Evolutionary conservation across 2,113 vertebrate genomes (phyloP), one percentile per base, ranked within the genome.

Genomic region (Oxygymnocypris stewartii): DNA sequence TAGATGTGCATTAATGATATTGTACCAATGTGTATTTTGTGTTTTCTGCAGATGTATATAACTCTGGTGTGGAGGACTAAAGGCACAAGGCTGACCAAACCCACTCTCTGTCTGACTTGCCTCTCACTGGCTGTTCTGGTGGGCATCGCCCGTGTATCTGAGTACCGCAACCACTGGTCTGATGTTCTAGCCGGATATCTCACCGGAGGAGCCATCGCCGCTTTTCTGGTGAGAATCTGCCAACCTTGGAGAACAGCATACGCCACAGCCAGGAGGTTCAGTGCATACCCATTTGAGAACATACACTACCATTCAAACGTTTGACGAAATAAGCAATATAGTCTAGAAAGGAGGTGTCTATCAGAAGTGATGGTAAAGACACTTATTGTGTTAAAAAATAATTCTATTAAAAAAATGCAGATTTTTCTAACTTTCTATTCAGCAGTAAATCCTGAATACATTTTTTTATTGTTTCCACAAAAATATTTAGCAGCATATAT

Each of bases 91-190:
- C 92, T 98, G 88, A 95, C 95, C 78, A 97, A 97, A 89, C 97
- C 97, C 40, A 96, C 96, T 0, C 89, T 97, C 82, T 97, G 96
- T 88, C 93, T 98, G 89, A 94, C 95, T 28, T 91, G 97, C 63
- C 91, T 97, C 81, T 96, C 95, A 42, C 93, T 97, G 2, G 96
- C 96, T 4, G 95, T 96, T 91, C 92, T 98, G 87, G 96, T 97
- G 84, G 96, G 96, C 0, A 95, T 97, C 79, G 94, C 97, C 76
- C 95, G 97, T 0, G 96, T 98, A 84, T 95, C 96, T 0, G 97
- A 98, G 87, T 96, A 97, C 88, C 95, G 97, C 1, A 98, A 97
- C 92, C 97, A 98, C 92, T 98, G 97, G 97, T 95, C 95, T 0
- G 97, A 98, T 0, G 94, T 97, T 54, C 90, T 97, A 88, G 96